Evolutionary conservation across 2,888 invertebrate species (phyloP).

Genomic region (Argyresthia goedartella): DNA sequence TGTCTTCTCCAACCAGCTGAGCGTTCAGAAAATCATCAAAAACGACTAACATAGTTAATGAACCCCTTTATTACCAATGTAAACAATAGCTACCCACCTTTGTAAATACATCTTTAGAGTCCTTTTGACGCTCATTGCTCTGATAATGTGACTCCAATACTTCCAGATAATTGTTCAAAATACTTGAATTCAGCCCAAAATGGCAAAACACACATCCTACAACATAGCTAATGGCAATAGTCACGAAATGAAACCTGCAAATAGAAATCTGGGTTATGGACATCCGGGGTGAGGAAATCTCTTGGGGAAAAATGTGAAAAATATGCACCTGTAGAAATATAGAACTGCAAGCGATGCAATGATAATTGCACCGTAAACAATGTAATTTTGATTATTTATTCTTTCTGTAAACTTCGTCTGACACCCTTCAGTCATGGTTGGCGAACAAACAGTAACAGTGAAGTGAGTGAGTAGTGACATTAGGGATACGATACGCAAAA

Average conservation of each 20-base stretch:
- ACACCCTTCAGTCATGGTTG: constrained; percentile 68
- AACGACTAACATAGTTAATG: no score
- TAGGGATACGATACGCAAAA: no score
- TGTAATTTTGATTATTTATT: constrained; percentile 59
- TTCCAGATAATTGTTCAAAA: constrained; percentile 42
- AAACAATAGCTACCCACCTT: constrained; percentile 1
- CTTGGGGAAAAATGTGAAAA: constrained; percentile 11
- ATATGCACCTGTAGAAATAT: constrained; percentile 52
- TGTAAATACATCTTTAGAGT: constrained; percentile 7
- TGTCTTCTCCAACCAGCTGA: no score
- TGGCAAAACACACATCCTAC: constrained; percentile 66
- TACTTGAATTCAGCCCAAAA: constrained; percentile 45
- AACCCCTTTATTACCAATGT: no score
- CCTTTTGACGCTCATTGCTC: constrained; percentile 24
- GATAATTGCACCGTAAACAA: constrained; percentile 51
- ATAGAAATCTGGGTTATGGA: constrained; percentile 26
- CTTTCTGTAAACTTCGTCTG: constrained; percentile 57
- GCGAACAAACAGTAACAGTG: no score
- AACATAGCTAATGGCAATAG: constrained; percentile 55
- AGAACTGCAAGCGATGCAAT: constrained; percentile 44
- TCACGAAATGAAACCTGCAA: constrained; percentile 59
- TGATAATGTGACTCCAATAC: constrained; percentile 49
- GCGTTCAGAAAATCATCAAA: no score
- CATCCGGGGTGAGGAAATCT: constrained; percentile 10
- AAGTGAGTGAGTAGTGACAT: no score